Base-by-base conservation (phyloP, 2,797 vertebrate genomes). In the Pempheris klunzingeri region DNA sequence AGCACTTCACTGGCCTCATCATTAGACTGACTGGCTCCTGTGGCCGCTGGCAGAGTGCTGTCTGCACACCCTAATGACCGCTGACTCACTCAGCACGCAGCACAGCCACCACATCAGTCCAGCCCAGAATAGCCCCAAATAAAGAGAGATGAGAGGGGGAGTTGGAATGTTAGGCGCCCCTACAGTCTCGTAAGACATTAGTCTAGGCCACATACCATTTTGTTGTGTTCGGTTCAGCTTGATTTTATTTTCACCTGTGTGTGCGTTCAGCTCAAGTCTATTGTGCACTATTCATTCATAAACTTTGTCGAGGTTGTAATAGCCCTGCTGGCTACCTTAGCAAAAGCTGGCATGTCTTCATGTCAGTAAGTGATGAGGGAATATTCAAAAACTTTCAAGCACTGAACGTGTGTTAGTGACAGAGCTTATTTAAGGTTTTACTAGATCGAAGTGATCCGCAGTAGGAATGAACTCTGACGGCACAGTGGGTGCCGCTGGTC, bases 11-110 rank as follows among this genome's bases (percentile, higher is more conserved):
- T 49, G 81, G 83, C 75, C 79, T 90, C 87, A 83, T 90, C 91
- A 90, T 92, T 88, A 92, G 87, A 93, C 91, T 88, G 88, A 81
- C 92, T 88, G 89, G 85, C 90, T 92, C 88, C 91, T 93, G 84
- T 78, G 89, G 90, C 89, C 92, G 88, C 86, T 58, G 87, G 88
- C 87, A 85, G 83, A 91, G 87, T 85, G 89, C 90, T 87, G 90
- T 93, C 89, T 91, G 88, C 80, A 76, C 53, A 59, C 83, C 83
- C 85, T 92, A 92, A 92, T 92, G 91, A 91, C 90, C 87, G 82
- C 92, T 91, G 91, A 90, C 88, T 91, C 91, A 92, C 87, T 92
- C 83, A 83, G 83, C 81, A 65, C 74, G 67, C 77, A 87, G 85
- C 82, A 72, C 58, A 59, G 44, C 77, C 63, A 68, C 80, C 86